These are phyloP conservation scores for Melanophora roralis DNA, from an alignment of 2,888 invertebrate genomes.

Conservation along the genomic window DNA sequence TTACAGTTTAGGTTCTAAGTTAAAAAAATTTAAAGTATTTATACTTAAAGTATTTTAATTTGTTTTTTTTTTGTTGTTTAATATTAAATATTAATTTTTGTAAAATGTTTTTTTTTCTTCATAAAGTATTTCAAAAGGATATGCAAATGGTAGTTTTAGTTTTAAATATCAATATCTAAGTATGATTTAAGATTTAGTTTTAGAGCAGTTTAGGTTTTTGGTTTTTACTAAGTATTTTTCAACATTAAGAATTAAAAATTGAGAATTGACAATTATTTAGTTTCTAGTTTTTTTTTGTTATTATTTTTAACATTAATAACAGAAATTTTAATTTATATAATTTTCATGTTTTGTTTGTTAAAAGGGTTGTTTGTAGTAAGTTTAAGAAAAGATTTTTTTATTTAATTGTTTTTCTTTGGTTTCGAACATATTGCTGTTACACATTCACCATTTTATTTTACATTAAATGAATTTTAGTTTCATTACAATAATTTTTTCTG, in stretches of 20 bases:
- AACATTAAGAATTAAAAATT: slow-evolving; percentile 54
- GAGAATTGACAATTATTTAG: slow-evolving; percentile 49
- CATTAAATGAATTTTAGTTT: slow-evolving; percentile 28
- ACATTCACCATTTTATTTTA: slow-evolving; percentile 44
- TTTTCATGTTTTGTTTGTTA: neutral
- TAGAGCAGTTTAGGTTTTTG: neutral
- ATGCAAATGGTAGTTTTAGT: slow-evolving; percentile 14
- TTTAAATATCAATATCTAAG: neutral
- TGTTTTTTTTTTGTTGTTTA: neutral
- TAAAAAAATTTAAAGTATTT: neutral
- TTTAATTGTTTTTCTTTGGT: neutral
- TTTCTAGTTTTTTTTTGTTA: neutral
- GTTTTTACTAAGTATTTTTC: slow-evolving; percentile 4
- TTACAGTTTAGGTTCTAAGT: slow-evolving; percentile 5
- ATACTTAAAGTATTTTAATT: slow-evolving; percentile 16
- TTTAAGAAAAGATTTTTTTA: neutral
- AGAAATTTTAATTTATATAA: too few relatives aligned
- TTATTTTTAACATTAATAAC: slow-evolving; percentile 2
- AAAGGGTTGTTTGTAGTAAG: neutral
- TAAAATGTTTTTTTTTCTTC: neutral
- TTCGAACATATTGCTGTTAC: slow-evolving; percentile 46
- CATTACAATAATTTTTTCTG: slow-evolving; percentile 14
- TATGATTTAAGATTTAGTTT: neutral
- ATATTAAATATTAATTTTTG: neutral
- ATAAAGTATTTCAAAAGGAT: slow-evolving; percentile 14